These are phyloP conservation scores for Lethrus apterus DNA, from an alignment of 1,140 invertebrate genomes.

Conservation along the genomic window DNA sequence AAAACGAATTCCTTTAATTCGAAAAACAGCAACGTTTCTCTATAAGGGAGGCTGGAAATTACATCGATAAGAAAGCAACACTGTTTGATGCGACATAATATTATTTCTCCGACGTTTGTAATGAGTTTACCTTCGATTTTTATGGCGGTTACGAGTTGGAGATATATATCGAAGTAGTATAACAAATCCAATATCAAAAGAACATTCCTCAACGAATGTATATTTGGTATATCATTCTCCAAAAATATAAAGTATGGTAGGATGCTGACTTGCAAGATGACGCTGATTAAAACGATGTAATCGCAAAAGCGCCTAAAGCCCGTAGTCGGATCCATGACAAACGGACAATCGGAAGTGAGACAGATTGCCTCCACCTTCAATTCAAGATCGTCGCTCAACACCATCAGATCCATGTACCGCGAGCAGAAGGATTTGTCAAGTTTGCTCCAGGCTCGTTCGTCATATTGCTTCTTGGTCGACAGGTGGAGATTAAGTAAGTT, in stretches of 20 bases:
- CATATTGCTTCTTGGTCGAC: not conserved
- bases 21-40: not conserved
- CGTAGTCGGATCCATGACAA: slow-evolving; percentile 13
- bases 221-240: not conserved
- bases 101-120: not conserved
- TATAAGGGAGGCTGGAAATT: slow-evolving; percentile 5
- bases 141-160: slow-evolving; percentile 10
- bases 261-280: slow-evolving; percentile 1
- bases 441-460: not conserved
- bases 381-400: slow-evolving; percentile 13
- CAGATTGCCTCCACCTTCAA: slow-evolving; percentile 16
- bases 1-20: not conserved
- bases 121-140: slow-evolving; percentile 2
- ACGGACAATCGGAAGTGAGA: slow-evolving; percentile 8
- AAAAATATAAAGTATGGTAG: slow-evolving; percentile 5
- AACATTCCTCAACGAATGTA: not conserved
- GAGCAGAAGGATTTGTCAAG: slow-evolving; percentile 6
- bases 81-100: slow-evolving; percentile 1
- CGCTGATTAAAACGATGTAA: not conserved
- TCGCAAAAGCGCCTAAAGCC: slow-evolving; percentile 5
- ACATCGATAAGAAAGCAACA: slow-evolving; percentile 10
- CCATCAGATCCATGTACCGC: slow-evolving; percentile 8
- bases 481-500: not conserved
- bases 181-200: slow-evolving; percentile 3
- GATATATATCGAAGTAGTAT: slow-evolving; percentile 13